Evolutionary conservation across 2,113 vertebrate genomes (phyloP), one percentile per base, ranked within the genome.

Genomic region (Neotragus moschatus): DNA sequence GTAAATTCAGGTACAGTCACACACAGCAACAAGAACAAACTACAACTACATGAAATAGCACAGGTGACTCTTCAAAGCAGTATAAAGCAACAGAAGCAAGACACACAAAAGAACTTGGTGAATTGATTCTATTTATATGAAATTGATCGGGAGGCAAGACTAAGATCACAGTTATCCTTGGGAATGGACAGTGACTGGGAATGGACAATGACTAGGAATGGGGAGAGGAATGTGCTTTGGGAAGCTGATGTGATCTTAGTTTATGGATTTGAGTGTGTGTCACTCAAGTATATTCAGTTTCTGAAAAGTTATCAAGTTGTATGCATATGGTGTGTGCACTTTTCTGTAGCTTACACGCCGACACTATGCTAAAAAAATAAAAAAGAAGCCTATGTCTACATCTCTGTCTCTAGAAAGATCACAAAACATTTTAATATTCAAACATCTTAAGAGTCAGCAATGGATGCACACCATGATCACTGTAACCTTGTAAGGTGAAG

Each of bases 321-420:
- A 7, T 7, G 1, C 1, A 0, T 17, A 6, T 10, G 30, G 4
- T 4, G 10, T 1, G 13, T 7, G 0, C 2, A 43, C n/a, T 61
- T 63, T 75, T n/a, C 53, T 49, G 19, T 49, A 28, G 21, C 28
- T 43, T 5, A 84, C 4, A 61, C 17, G 84, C 73, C 26, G 39
- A 28, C 1, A n/a, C 26, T 56, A n/a, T 2, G 25, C 60, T 39
- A 70, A 75, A 77, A 63, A 80, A 9, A 88, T 55, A 21, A 39
- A 73, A 73, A 25, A 63, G 7, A 84, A 56, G 25, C 86, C 2
- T 17, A 9, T 2, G 73, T 6, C 36, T 81, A 36, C 4, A 47
- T 47, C 39, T 47, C 19, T 77, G 36, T 25, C 51, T 94, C 80
- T 17, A 73, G 47, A 73, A 84, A 61, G 30, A 88, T 16, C 56